These are phyloP conservation scores for Arion vulgaris DNA, from an alignment of 1,140 invertebrate genomes.

Conservation along the genomic window DNA sequence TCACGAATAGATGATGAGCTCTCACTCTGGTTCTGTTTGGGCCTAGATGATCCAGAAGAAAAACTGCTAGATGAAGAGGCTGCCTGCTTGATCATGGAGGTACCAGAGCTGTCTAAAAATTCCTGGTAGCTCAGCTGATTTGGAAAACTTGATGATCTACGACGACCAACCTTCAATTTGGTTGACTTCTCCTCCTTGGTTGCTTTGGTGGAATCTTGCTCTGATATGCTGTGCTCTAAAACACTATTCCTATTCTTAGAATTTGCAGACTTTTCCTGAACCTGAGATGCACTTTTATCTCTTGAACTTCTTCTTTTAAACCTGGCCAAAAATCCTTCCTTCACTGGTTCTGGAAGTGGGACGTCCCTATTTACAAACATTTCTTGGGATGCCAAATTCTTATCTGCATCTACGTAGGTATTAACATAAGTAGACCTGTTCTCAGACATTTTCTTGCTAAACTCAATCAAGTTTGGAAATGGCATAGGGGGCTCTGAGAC, in stretches of 20 bases:
- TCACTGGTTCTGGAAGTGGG: slow-evolving; percentile 39
- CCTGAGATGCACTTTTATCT: slow-evolving; percentile 58
- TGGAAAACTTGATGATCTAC: slow-evolving; percentile 66
- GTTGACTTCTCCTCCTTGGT: slow-evolving; percentile 34
- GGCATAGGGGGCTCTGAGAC: slow-evolving; percentile 50
- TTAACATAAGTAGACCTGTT: slow-evolving; percentile 42
- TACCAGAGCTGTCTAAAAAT: slow-evolving; percentile 9
- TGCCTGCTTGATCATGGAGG: background rate
- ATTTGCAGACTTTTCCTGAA: slow-evolving; percentile 58
- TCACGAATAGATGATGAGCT: slow-evolving; percentile 44
- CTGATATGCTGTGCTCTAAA: slow-evolving; percentile 50
- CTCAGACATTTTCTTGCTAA: slow-evolving; percentile 50
- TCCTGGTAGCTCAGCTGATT: slow-evolving; percentile 62
- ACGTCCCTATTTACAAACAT: slow-evolving; percentile 16
- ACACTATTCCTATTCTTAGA: slow-evolving; percentile 41
- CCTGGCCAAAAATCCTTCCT: slow-evolving; percentile 61
- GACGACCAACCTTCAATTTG: slow-evolving; percentile 43
- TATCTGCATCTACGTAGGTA: slow-evolving; percentile 24
- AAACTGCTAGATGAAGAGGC: slow-evolving; percentile 28
- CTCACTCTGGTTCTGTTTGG: slow-evolving; percentile 21
- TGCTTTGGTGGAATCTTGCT: slow-evolving; percentile 38
- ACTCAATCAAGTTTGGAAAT: slow-evolving; percentile 58
- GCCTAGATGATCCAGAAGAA: slow-evolving; percentile 22
- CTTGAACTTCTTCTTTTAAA: slow-evolving; percentile 64
- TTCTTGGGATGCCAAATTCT: background rate